These are phyloP conservation scores for Diuraphis noxia DNA, from an alignment of 1,140 invertebrate species.

Conservation along the genomic window DNA sequence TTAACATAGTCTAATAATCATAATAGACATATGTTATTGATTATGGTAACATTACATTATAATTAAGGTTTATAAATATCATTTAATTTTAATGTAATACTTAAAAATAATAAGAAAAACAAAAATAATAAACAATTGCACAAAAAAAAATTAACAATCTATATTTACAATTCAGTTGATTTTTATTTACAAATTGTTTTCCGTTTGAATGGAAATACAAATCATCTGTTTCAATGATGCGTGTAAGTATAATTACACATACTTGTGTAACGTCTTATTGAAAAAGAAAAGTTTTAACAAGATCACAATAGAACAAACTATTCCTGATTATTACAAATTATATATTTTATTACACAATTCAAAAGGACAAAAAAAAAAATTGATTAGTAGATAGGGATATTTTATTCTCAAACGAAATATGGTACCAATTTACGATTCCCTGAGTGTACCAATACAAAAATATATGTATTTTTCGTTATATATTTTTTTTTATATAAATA, in stretches of 20 bases:
- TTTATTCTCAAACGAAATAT: not conserved
- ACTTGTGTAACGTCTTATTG: not conserved
- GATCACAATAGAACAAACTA: constrained; percentile 9
- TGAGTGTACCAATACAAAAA: constrained; percentile 34
- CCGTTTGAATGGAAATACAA: not conserved
- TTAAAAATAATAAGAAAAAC: constrained; percentile 34
- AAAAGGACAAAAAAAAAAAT: not conserved
- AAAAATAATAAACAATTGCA: constrained; percentile 42
- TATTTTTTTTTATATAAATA: not conserved
- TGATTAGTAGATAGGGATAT: not conserved
- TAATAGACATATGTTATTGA: constrained; percentile 40
- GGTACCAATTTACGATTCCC: constrained; percentile 16
- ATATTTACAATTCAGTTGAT: constrained; percentile 44
- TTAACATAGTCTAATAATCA: constrained; percentile 27
- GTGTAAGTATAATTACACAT: too few species aligned
- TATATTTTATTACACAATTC: not conserved
- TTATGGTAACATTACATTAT: constrained; percentile 39
- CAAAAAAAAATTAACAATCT: constrained; percentile 26
- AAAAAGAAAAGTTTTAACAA: constrained; percentile 36
- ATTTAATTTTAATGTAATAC: constrained; percentile 15
- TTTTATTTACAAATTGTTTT: constrained; percentile 9
- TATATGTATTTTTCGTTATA: not conserved
- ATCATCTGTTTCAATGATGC: not conserved
- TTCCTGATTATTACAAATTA: not conserved
- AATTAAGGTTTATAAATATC: constrained; percentile 33